A percentile compares a stretch with the other conserved stretches of the same genome.
Conservation (phyloP, 2,113 vertebrate genomes). For the Isichthys henryi region DNA sequence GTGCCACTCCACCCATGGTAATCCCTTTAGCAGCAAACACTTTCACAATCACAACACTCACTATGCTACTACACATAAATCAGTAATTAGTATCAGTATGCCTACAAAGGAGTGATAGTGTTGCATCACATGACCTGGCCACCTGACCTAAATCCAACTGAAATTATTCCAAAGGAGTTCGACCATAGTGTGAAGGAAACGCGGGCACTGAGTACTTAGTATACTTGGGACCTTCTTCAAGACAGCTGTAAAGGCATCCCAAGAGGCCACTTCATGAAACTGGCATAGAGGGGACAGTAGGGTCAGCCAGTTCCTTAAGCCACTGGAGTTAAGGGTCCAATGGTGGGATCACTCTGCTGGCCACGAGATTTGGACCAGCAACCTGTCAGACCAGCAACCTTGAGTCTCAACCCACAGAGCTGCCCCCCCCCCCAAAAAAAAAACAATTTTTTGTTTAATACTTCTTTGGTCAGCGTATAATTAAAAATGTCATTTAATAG, state of each 20-base stretch:
- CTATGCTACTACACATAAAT: background rate
- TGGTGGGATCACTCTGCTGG: background rate
- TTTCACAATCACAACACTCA: background rate
- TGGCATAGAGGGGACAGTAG: background rate
- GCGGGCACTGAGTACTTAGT: background rate
- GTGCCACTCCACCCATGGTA: background rate
- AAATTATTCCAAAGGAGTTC: background rate
- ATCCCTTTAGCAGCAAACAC: background rate
- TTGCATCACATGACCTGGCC: background rate
- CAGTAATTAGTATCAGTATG: background rate
- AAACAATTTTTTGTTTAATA: too few species aligned
- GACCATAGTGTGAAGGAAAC: background rate
- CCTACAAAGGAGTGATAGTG: background rate
- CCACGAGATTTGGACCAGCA: background rate
- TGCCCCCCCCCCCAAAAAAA: background rate
- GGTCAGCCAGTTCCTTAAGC: background rate
- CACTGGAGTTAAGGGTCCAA: background rate
- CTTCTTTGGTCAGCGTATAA: background rate
- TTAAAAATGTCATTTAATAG: background rate
- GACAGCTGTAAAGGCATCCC: background rate
- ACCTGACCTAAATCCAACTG: background rate
- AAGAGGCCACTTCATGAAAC: background rate
- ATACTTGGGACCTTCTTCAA: background rate
- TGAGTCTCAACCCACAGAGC: background rate
- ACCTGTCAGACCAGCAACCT: background rate